Evolutionary conservation across 2,888 invertebrate genomes (phyloP).

Genomic region (Drosophila pegasa): DNA sequence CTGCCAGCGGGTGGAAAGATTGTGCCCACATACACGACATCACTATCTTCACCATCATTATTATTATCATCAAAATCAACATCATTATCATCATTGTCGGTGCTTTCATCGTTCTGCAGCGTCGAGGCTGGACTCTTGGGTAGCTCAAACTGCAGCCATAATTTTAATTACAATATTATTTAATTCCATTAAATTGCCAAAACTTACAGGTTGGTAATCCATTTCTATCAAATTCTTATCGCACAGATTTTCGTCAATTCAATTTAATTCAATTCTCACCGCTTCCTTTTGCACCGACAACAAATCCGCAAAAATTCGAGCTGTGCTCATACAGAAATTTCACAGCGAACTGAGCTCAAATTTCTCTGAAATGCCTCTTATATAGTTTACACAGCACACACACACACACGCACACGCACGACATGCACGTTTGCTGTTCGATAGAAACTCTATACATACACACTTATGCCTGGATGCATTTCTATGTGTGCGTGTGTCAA

Average conservation of each 20-base stretch:
- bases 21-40: constrained; percentile 17
- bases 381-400: constrained; percentile 30
- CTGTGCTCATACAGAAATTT: constrained; percentile 5
- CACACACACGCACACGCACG: background rate
- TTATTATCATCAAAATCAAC: constrained; percentile 13
- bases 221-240: constrained; percentile 9
- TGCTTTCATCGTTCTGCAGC: background rate
- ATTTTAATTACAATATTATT: background rate
- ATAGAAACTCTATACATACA: background rate
- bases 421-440: background rate
- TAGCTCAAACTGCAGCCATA: constrained; percentile 7
- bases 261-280: background rate
- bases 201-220: constrained; percentile 29
- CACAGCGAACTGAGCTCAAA: constrained; percentile 23
- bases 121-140: constrained; percentile 17
- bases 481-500: background rate
- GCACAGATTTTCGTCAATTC: background rate
- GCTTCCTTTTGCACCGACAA: background rate
- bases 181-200: background rate
- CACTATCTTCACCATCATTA: constrained; percentile 19
- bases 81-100: constrained; percentile 18
- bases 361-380: constrained; percentile 2
- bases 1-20: background rate
- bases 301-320: background rate
- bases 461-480: background rate